A percentile compares a stretch with the other conserved stretches of the same genome.
These are phyloP conservation scores for Apteryx mantelli DNA, from an alignment of 2,113 vertebrate species.

Conservation along the genomic window DNA sequence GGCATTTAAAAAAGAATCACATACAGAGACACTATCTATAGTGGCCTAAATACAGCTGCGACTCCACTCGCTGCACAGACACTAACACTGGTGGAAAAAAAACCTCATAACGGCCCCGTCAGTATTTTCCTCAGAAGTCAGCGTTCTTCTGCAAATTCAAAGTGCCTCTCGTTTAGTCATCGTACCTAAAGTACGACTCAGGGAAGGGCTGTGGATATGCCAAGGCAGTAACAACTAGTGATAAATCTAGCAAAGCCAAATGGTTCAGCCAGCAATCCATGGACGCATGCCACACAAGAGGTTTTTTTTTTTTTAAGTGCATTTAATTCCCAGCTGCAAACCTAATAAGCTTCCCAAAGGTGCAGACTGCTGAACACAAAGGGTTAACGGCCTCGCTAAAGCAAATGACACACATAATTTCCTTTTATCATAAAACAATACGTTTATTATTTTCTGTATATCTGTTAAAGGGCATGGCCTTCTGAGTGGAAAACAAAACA, in stretches of 20 bases:
- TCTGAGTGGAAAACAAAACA: constrained; percentile 96
- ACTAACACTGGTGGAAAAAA: background rate
- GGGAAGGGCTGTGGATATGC: background rate
- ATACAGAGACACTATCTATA: background rate
- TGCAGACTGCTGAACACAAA: constrained; percentile 12
- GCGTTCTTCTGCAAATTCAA: background rate
- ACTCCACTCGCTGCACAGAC: background rate
- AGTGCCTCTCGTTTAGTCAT: background rate
- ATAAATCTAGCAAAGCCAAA: constrained; percentile 55
- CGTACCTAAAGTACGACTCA: background rate
- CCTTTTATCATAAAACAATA: constrained; percentile 87
- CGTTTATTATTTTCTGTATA: constrained; percentile 86
- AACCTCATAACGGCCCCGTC: background rate
- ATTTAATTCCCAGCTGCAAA: constrained; percentile 59
- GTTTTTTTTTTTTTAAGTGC: background rate
- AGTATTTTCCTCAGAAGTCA: constrained; percentile 20
- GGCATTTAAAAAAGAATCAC: constrained; percentile 2
- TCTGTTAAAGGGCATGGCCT: constrained; percentile 91
- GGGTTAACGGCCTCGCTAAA: constrained; percentile 73
- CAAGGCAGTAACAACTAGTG: background rate
- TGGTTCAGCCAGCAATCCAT: constrained; percentile 39
- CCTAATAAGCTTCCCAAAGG: constrained; percentile 49
- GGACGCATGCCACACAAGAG: constrained; percentile 53
- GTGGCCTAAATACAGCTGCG: background rate
- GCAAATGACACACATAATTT: constrained; percentile 75